Percentiles rank a stretch among this genome's conserved stretches.
Evolutionary conservation across 2,113 vertebrate species (phyloP).

Genomic region (Chloroceryle aenea): DNA sequence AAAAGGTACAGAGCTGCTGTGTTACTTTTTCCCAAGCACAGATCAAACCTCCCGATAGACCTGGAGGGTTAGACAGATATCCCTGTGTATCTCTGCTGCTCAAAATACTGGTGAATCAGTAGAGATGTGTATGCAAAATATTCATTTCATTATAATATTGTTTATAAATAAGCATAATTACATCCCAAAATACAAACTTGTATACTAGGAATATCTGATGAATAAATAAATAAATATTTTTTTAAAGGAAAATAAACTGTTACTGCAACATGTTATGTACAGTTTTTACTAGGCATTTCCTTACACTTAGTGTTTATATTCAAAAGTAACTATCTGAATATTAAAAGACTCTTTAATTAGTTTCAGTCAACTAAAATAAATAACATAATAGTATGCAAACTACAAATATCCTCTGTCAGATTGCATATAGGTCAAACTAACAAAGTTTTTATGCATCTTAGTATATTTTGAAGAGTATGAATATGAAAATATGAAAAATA

Average conservation of each 20-base stretch:
- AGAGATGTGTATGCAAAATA: background rate
- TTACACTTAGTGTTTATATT: background rate
- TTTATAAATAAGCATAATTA: background rate
- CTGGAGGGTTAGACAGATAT: background rate
- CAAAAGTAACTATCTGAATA: background rate
- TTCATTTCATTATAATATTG: background rate
- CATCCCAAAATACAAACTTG: background rate
- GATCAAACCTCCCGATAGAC: background rate
- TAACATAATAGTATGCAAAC: background rate
- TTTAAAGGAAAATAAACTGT: background rate
- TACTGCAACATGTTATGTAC: background rate
- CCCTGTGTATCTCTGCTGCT: background rate
- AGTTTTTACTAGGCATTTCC: background rate
- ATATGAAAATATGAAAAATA: background rate
- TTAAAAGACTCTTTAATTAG: background rate
- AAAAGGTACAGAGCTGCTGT: background rate
- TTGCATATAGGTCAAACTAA: background rate
- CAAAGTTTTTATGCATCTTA: background rate
- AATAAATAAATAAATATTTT: background rate
- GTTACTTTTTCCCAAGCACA: background rate
- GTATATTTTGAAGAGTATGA: background rate
- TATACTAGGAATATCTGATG: background rate
- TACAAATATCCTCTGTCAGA: background rate
- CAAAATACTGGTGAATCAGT: rapidly evolving
- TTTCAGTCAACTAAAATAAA: background rate